Evolutionary conservation across 2,888 invertebrate genomes (phyloP).

Genomic region (Axea sp.): DNA sequence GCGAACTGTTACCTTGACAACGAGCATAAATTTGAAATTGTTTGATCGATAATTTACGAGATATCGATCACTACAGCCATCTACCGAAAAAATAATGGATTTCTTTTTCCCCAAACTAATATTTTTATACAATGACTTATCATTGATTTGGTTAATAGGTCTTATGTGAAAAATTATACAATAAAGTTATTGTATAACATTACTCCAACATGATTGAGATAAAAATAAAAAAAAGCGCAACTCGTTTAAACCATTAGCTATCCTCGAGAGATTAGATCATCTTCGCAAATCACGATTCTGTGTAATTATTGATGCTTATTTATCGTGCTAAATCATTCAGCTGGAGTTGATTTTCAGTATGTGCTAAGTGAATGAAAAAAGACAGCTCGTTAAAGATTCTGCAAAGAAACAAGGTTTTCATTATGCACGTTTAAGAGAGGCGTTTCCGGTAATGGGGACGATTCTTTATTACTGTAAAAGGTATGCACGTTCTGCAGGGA

Average conservation of each 20-base stretch:
- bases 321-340: conserved; percentile 28
- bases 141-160: no score
- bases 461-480: conserved; percentile 39
- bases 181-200: no score
- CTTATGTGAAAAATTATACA: no score
- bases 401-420: conserved; percentile 41
- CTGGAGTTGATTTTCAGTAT: conserved; percentile 15
- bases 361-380: conserved; percentile 19
- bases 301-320: conserved; percentile 18
- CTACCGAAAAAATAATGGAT: no score
- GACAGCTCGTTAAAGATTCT: conserved; percentile 37
- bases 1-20: no score
- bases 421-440: conserved; percentile 15
- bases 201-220: no score
- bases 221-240: no score
- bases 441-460: conserved; percentile 49
- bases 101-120: no score
- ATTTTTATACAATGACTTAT: no score
- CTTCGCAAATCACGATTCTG: not conserved
- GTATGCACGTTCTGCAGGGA: conserved; percentile 25
- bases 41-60: no score
- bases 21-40: no score
- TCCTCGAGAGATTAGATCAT: not conserved
- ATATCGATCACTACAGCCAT: no score
- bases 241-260: not conserved